Evolutionary conservation across 1,140 invertebrate species (phyloP), one percentile per base, ranked within the genome.

Genomic region (Holotrichia oblita): DNA sequence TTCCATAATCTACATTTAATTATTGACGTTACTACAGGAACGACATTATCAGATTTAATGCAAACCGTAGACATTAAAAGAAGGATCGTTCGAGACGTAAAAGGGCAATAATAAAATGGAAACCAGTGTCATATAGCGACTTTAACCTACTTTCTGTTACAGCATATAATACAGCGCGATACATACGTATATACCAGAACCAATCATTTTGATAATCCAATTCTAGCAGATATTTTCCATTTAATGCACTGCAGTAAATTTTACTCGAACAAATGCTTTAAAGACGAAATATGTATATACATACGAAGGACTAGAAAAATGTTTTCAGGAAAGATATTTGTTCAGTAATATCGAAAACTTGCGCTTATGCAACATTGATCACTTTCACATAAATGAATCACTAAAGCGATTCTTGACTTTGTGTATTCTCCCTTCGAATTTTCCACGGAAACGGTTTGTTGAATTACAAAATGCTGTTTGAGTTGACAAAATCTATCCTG

Each of bases 1-100:
- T 14, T 27, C 61, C 61, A 69, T 69, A 69, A 69, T 69, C 61
- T 69, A 69, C 61, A 69, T 69, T 69, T 69, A 69, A 69, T 69
- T 69, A 69, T 69, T 34, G 12, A 69, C 61, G 61, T 69, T 69
- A 69, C 17, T 22, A 69, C 20, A 69, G 22, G 61, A 69, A 69
- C 22, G 61, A 27, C 61, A 22, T 69, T 69, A 69, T 69, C 61
- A 69, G 61, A 69, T 69, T 69, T 69, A 69, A 69, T 69, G 61
- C 22, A 22, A 69, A 69, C 61, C 22, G 61, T 27, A 22, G 8
- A 17, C 61, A 69, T 69, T 69, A 69, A 69, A 69, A 27, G 61
- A 69, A 69, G 22, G 61, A 24, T 69, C 61, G 61, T 69, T 69
- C 61, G 17, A 69, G 27, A 69, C 61, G 61, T 69, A 69, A 69